Conservation (phyloP, 2,888 invertebrate species). For the Amphipoea lucens region DNA sequence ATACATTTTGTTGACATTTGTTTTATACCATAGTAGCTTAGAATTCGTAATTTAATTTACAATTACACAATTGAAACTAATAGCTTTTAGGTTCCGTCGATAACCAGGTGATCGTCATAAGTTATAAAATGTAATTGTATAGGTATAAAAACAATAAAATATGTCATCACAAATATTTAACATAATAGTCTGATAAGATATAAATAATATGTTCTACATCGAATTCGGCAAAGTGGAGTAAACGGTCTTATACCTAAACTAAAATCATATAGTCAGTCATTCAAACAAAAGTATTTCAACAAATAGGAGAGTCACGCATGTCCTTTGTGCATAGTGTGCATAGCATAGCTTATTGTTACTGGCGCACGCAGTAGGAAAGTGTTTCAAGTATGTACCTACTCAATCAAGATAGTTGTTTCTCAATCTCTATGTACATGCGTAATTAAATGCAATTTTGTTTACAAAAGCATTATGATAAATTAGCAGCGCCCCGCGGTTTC, state of each 20-base stretch:
- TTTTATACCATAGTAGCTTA: neutral
- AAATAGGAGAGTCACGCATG: constrained; percentile 50
- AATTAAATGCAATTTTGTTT: constrained; percentile 32
- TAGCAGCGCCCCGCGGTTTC: too few relatives aligned
- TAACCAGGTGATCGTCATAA: constrained; percentile 36
- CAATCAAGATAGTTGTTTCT: constrained; percentile 23
- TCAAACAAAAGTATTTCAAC: constrained; percentile 13
- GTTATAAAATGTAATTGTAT: constrained; percentile 29
- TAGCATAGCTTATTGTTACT: constrained; percentile 33
- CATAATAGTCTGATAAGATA: constrained; percentile 64
- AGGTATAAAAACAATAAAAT: constrained; percentile 53
- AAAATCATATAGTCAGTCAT: constrained; percentile 20
- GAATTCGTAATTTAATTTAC: constrained; percentile 13
- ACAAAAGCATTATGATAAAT: constrained; percentile 23
- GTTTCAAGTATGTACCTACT: constrained; percentile 16
- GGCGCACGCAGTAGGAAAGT: constrained; percentile 33
- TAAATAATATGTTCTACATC: constrained; percentile 38
- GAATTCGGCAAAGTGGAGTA: constrained; percentile 29
- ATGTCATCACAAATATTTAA: constrained; percentile 50
- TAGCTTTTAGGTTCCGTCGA: constrained; percentile 37
- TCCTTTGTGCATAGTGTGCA: constrained; percentile 43
- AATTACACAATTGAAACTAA: constrained; percentile 17
- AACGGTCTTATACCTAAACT: constrained; percentile 14
- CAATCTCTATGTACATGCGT: constrained; percentile 8
- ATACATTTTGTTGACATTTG: constrained; percentile 18